Percentiles rank a stretch among this genome's conserved stretches.
phyloP scores from a whole-genome alignment of 2,888 invertebrate genomes.

The Campoplex capitator region DNA sequence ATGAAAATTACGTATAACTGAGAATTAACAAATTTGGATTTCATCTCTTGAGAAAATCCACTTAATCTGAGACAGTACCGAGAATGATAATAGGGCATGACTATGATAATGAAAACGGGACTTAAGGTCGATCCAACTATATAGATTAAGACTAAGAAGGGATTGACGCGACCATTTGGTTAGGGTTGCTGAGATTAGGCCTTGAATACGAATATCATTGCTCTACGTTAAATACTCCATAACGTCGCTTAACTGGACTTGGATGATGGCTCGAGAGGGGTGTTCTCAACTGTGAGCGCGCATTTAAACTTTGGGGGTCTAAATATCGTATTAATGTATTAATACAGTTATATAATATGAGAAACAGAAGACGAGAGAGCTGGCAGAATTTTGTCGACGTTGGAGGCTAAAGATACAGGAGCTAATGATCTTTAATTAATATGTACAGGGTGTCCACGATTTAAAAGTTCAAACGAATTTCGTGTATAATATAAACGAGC shows the following conservation, averaged over 20 bases:
- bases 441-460: background rate
- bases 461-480: background rate
- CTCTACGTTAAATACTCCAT: constrained; percentile 34
- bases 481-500: background rate
- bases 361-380: constrained; percentile 8
- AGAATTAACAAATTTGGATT: constrained; percentile 1
- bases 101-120: constrained; percentile 49
- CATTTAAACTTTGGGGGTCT: constrained; percentile 48
- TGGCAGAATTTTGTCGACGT: constrained; percentile 41
- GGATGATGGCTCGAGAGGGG: background rate
- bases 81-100: constrained; percentile 38
- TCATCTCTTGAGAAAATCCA: constrained; percentile 14
- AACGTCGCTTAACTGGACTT: constrained; percentile 19
- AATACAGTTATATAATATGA: constrained; percentile 31
- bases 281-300: constrained; percentile 13
- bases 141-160: constrained; percentile 55
- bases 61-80: constrained; percentile 15
- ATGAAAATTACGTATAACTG: background rate
- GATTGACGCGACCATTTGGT: constrained; percentile 41
- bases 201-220: constrained; percentile 57
- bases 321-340: constrained; percentile 40
- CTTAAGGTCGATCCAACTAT: constrained; percentile 34
- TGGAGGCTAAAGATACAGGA: constrained; percentile 36
- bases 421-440: constrained; percentile 57
- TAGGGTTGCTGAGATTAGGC: constrained; percentile 45